Base-by-base conservation (phyloP, 2,113 vertebrate species). In the Pseudolaguvia tuberculata region DNA sequence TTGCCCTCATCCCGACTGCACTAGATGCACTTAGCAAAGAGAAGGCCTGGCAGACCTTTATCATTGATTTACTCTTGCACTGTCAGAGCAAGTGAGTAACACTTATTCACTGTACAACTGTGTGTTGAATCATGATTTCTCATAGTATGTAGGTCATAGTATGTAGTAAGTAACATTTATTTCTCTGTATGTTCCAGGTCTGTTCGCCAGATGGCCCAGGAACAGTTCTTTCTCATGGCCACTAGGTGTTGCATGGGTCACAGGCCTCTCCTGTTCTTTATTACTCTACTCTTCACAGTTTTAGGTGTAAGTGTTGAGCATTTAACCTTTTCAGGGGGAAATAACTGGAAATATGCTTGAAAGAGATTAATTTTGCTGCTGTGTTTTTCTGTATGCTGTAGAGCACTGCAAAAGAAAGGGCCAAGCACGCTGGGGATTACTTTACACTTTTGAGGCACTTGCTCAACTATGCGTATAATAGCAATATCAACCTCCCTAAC, bases 171-270 rank as follows among this genome's bases (percentile, higher is more conserved):
- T 35, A 3, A 35, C 57, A 20, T 48, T 72, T 59, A 12, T 23
- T 42, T 35, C 5, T 27, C n/a, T 68, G 21, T 65, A 55, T 81
- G 15, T 53, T 75, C 1, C 88, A 99, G 97, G 88, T 94, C 93
- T 52, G 96, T 99, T 84, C 96, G 97, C 85, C 96, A 98, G 85
- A 96, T 98, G 93, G 94, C 97, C 48, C 97, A 99, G 84, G 97
- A 99, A 77, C 97, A 99, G 67, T 99, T 99, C 88, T 99, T 99
- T 84, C 91, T 99, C 83, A 99, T 98, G 96, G 96, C 96, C 79
- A 99, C 96, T 25, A 91, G 96, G 87, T 99, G 97, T 85, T 99
- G 96, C 83, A 98, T 99, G 96, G 97, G 96, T 85, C 96, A 99
- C 82, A 90, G 97, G 80, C 97, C 97, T 78, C 94, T 99, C 23